Evolutionary conservation across 1,140 invertebrate genomes (phyloP), one percentile per base, ranked within the genome.

Genomic region (Polypedilum vanderplanki): DNA sequence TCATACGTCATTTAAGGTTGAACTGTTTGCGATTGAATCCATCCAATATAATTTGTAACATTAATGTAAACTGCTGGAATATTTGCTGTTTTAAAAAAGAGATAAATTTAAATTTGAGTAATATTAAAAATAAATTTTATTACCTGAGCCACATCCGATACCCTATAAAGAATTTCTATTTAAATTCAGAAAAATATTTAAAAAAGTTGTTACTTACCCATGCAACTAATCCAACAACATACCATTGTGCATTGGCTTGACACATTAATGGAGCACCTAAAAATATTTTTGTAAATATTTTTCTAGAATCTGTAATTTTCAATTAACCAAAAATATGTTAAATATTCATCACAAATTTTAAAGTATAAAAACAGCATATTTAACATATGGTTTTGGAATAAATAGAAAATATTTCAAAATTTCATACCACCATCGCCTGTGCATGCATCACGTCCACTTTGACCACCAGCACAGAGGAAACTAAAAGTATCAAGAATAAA

Each of bases 401-500:
- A 41, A 41, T 41, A 7, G 5, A 10, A 41, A 10, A 5, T 41
- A 41, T 41, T 41, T 10, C 10, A 10, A 41, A 41, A 7, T 41
- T 10, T 41, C 41, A 4, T 15, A 46, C 41, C 41, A 46, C 9
- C 41, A 4, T 57, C 80, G 81, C 86, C 89, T 70, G 87, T 90
- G 83, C 91, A 93, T 10, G 91, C 87, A 81, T 93, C 91, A 80
- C 91, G 92, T 74, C 89, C 89, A 7, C 84, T 79, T 80, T 92
- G 90, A 1, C 90, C 91, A 20, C 91, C 91, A 65, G 91, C 91
- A 77, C 91, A 93, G 7, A 93, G 82, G 78, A 93, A 93, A 40
- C 89, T 90, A 0, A 82, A 86, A 65, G 85, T 85, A 76, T 90
- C 86, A 0, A 93, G 81, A 9, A 84, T 80, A 77, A 88, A 93